These are phyloP conservation scores for Aeoliscus strigatus DNA, from an alignment of 2,797 vertebrate genomes.

Conservation along the genomic window DNA sequence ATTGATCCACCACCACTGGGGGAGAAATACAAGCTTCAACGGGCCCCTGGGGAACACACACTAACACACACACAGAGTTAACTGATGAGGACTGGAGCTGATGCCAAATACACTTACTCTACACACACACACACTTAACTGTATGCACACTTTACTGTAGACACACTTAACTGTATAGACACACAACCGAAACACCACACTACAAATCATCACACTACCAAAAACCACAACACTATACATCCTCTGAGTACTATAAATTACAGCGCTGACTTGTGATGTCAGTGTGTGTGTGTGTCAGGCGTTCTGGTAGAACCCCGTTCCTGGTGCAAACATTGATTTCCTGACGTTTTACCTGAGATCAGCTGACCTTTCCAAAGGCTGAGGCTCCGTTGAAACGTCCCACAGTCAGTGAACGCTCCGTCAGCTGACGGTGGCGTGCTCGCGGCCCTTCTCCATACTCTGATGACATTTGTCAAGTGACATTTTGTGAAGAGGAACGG, in stretches of 20 bases:
- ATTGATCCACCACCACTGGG: conserved; percentile 36
- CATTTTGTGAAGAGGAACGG: conserved; percentile 45
- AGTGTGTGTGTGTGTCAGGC: too few species aligned
- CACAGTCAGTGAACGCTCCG: conserved; percentile 27
- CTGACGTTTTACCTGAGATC: conserved; percentile 13
- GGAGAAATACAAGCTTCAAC: conserved; percentile 9
- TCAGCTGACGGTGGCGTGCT: conserved; percentile 4
- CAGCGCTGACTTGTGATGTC: too few species aligned
- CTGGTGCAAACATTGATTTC: not conserved
- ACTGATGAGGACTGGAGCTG: conserved; percentile 28
- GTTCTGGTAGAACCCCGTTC: conserved; percentile 6
- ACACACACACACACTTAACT: conserved; percentile 24
- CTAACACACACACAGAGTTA: too few species aligned
- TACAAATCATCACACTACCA: too few species aligned
- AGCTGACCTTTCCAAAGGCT: conserved; percentile 51
- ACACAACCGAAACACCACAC: too few species aligned
- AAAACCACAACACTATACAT: too few species aligned
- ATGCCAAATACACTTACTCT: conserved; percentile 31
- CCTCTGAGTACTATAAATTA: too few species aligned
- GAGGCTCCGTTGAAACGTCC: conserved; percentile 33
- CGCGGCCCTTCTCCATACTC: conserved; percentile 16
- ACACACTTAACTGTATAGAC: too few species aligned
- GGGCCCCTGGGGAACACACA: conserved; percentile 40
- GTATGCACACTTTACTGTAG: too few species aligned
- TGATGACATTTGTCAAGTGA: conserved; percentile 54